These are phyloP conservation scores for Drosophila paramelanica DNA, from an alignment of 2,888 invertebrate species.

Conservation along the genomic window DNA sequence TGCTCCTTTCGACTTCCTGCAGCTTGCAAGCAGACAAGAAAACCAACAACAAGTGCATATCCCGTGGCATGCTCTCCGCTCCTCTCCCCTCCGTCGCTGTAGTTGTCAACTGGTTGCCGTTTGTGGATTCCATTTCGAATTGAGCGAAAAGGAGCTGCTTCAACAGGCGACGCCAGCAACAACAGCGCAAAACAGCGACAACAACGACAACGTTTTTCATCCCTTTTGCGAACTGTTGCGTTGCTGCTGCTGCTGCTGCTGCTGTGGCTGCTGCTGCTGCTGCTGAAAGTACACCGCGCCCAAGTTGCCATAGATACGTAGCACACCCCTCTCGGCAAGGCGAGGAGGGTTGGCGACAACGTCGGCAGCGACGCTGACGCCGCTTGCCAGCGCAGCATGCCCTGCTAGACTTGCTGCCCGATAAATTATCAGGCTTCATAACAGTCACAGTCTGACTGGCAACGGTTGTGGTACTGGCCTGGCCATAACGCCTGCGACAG, in stretches of 20 bases:
- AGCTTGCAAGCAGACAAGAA: conserved; percentile 7
- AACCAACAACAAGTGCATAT: conserved; percentile 23
- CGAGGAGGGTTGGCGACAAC: conserved; percentile 39
- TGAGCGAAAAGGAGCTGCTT: conserved; percentile 56
- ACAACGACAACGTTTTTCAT: conserved; percentile 59
- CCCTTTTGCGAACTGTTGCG: conserved; percentile 72
- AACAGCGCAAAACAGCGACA: conserved; percentile 10
- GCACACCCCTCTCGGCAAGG: conserved; percentile 2
- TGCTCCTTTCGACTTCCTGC: conserved; percentile 14
- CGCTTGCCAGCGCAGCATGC: conserved; percentile 55
- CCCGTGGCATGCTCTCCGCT: background rate
- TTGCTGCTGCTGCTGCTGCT: conserved; percentile 58
- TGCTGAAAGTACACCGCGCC: conserved; percentile 67
- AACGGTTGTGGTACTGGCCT: conserved; percentile 65
- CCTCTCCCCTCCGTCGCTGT: background rate
- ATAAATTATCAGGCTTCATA: conserved; percentile 82
- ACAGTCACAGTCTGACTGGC: conserved; percentile 78
- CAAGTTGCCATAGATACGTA: conserved; percentile 78
- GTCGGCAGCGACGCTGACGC: conserved; percentile 25
- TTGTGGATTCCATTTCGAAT: conserved; percentile 44
- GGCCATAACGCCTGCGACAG: conserved; percentile 1
- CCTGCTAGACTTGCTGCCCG: conserved; percentile 82
- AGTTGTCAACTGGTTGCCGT: conserved; percentile 67
- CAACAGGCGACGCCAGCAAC: conserved; percentile 59
- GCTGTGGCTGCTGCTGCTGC: conserved; percentile 49